phyloP scores from a whole-genome alignment of 2,113 vertebrate species.

The Gallinago jamesoni region DNA sequence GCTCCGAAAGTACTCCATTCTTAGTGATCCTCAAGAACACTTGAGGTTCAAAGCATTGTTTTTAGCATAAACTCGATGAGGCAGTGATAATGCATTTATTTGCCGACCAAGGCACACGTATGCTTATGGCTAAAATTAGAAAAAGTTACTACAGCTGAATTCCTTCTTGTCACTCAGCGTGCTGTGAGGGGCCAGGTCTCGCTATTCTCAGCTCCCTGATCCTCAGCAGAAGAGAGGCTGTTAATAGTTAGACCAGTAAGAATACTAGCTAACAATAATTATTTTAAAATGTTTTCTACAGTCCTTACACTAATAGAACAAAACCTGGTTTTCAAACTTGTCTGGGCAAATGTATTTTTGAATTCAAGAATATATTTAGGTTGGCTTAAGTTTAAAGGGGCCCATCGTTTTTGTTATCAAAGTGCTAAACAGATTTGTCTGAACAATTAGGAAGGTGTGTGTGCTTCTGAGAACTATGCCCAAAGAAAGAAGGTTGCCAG shows the following conservation, averaged over 20 bases:
- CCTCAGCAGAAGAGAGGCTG: background rate
- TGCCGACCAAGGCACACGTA: background rate
- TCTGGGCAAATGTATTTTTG: background rate
- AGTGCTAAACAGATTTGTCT: slow-evolving; percentile 17
- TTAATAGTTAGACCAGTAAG: background rate
- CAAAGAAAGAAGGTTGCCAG: background rate
- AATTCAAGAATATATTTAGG: slow-evolving; percentile 2
- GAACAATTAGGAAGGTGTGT: background rate
- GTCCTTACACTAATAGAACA: background rate
- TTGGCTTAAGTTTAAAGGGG: slow-evolving; percentile 33
- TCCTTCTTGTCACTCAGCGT: background rate
- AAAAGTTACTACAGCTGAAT: background rate
- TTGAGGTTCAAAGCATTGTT: slow-evolving; percentile 53
- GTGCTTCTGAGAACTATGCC: background rate
- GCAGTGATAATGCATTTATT: background rate
- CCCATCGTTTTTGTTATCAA: background rate
- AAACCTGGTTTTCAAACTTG: background rate
- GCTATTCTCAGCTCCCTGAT: background rate
- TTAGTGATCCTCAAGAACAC: slow-evolving; percentile 11
- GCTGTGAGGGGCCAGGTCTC: background rate
- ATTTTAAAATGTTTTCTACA: background rate
- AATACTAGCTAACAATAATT: background rate
- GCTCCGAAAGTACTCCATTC: background rate
- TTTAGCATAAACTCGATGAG: background rate
- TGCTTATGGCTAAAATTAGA: background rate